Evolutionary conservation across 1,140 invertebrate species (phyloP), one percentile per base, ranked within the genome.

Genomic region (Sweltsa coloradensis): DNA sequence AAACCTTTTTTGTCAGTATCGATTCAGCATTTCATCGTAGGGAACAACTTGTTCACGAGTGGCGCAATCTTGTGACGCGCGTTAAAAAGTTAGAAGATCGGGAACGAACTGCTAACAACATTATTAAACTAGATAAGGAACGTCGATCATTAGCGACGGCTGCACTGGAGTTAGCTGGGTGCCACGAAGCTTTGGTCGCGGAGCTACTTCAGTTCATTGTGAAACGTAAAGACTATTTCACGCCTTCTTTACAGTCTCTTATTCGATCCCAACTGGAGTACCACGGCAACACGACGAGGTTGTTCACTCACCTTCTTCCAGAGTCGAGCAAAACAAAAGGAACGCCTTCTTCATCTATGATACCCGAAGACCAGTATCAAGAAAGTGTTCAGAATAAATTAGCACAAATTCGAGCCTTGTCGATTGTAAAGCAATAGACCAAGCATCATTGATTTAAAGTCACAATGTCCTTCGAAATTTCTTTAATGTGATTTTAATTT

Each of bases 221-320:
- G 0, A 68, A 63, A 45, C 57, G 66, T 50, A 27, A 62, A 5
- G 60, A 62, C 34, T 63, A 68, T 26, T 64, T 71, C 14, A 60
- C 62, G 45, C 68, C 68, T 16, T 62, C 60, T 36, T 41, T 71
- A 16, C 60, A 67, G 37, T 67, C 68, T 19, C 47, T 70, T 2
- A 65, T 70, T 5, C 60, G 67, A 55, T 61, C 67, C 51, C 67
- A 70, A 36, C 52, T 69, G 22, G 61, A 68, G 49, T 68, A 68
- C 51, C 68, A 69, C 49, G 66, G 66, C 2, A 61, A 60, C 37
- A 59, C 60, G n/a, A 68, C 61, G 2, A 60, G 60, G 50, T 52
- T 68, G 23, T 70, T 67, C 34, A 67, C 61, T 4, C 56, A 68
- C n/a, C 51, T 69, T 6, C 62, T 66, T 57, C 58, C 58, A 7